A percentile compares a stretch with the other conserved stretches of the same genome.
These are phyloP conservation scores for Cylindroiulus punctatus DNA, from an alignment of 2,888 invertebrate species.

Conservation along the genomic window DNA sequence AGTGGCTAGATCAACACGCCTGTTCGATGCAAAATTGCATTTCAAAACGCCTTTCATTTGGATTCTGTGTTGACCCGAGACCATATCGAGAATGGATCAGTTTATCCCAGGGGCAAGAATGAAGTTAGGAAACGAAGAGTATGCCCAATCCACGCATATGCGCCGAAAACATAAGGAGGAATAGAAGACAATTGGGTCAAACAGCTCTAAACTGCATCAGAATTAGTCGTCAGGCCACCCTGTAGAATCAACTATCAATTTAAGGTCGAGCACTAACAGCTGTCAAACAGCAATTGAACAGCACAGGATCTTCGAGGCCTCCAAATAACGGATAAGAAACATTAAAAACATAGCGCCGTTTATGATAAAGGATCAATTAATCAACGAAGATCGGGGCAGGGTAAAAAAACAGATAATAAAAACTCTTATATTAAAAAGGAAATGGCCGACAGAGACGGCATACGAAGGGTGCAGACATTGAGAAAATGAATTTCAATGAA, in stretches of 20 bases:
- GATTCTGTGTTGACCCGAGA: neutral
- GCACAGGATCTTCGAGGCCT: conserved; percentile 36
- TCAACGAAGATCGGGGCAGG: neutral
- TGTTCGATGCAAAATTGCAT: neutral
- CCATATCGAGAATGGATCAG: neutral
- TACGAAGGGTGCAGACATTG: conserved; percentile 15
- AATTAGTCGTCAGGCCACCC: too few relatives aligned
- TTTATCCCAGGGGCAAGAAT: neutral
- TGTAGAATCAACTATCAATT: neutral
- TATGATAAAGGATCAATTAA: conserved; percentile 27
- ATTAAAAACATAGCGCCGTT: neutral
- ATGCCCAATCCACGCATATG: too few relatives aligned
- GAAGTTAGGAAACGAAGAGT: too few relatives aligned
- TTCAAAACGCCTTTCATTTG: neutral
- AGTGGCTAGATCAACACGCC: neutral
- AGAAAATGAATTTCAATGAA: conserved; percentile 5
- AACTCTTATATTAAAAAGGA: conserved; percentile 4
- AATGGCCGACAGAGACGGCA: conserved; percentile 14
- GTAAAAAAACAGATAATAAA: conserved; percentile 12
- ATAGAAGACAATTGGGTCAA: too few relatives aligned
- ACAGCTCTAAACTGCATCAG: too few relatives aligned
- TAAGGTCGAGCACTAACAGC: neutral
- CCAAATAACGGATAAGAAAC: conserved; percentile 30
- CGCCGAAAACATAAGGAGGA: too few relatives aligned
- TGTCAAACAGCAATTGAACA: neutral